Evolutionary conservation across 35 echinoderm and acorn worm species (phyloP).

Genomic region (Anneissia japonica): DNA sequence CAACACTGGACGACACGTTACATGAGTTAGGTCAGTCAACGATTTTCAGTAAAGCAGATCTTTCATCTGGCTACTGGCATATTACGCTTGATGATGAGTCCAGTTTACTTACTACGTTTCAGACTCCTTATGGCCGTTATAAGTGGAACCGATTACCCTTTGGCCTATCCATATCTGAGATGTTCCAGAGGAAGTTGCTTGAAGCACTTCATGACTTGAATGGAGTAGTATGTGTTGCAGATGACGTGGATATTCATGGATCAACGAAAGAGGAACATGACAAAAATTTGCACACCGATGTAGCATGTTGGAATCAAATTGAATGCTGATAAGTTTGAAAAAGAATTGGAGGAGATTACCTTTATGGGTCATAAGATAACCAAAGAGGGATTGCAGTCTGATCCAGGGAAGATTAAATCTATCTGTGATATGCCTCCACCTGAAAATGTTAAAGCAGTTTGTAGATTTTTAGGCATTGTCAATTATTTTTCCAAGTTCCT

Average conservation of each 20-base stretch:
- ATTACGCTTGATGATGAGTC: slow-evolving; percentile 21
- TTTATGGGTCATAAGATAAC: slow-evolving; percentile 30
- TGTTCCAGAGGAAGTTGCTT: neutral
- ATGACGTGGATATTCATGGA: slow-evolving; percentile 44
- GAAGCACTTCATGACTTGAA: neutral
- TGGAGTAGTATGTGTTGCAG: slow-evolving; percentile 6
- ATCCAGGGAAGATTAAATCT: neutral
- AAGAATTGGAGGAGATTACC: neutral
- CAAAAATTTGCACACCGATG: no score
- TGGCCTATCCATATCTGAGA: slow-evolving; percentile 8
- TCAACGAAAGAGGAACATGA: slow-evolving; percentile 7
- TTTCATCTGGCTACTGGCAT: slow-evolving; percentile 25
- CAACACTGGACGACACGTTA: slow-evolving; percentile 3
- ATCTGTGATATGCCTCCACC: neutral
- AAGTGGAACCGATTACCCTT: neutral
- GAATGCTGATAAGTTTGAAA: slow-evolving; percentile 11
- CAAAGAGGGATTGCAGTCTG: slow-evolving; percentile 13
- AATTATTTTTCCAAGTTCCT: slow-evolving; percentile 20
- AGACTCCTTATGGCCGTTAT: slow-evolving; percentile 14
- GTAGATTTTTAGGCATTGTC: slow-evolving; percentile 31
- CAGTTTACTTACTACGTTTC: slow-evolving; percentile 12
- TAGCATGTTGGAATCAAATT: slow-evolving; percentile 19
- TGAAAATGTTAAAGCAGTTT: neutral
- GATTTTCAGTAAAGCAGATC: slow-evolving; percentile 9
- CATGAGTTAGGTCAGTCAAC: neutral